phyloP scores from a whole-genome alignment of 1,140 invertebrate genomes.

The Pristionchus pacificus region DNA sequence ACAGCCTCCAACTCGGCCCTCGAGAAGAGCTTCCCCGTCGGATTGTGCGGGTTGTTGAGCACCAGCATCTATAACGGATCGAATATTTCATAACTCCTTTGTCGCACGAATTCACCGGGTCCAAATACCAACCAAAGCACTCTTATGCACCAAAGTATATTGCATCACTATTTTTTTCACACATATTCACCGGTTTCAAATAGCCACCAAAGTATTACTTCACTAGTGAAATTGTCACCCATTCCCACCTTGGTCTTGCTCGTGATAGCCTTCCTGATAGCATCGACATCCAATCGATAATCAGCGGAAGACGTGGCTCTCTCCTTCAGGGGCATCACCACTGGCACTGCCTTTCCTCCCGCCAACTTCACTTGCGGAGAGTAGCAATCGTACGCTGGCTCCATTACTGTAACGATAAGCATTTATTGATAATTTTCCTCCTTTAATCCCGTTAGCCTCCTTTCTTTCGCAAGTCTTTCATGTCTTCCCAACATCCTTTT shows the following conservation, averaged over 20 bases:
- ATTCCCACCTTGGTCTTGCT: conserved; percentile 75
- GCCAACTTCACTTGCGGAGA: conserved; percentile 84
- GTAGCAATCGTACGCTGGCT: conserved; percentile 97
- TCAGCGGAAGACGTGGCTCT: conserved; percentile 69
- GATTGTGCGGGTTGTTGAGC: conserved; percentile 67
- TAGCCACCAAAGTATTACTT: neutral
- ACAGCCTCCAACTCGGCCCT: conserved; percentile 69
- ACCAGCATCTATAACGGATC: conserved; percentile 75
- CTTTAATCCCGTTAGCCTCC: neutral
- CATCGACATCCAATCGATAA: conserved; percentile 80
- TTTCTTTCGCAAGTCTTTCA: neutral
- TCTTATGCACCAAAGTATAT: too few species aligned
- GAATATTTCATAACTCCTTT: too few species aligned
- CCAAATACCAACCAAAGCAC: too few species aligned
- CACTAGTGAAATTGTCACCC: neutral
- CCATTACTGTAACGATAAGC: conserved; percentile 78
- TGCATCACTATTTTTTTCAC: too few species aligned
- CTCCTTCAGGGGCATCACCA: conserved; percentile 72
- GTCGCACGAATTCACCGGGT: too few species aligned
- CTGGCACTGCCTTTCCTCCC: conserved; percentile 79
- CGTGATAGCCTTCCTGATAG: conserved; percentile 79
- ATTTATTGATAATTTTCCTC: neutral
- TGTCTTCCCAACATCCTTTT: neutral
- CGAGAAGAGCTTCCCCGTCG: conserved; percentile 61
- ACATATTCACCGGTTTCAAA: too few species aligned